Evolutionary conservation across 2,113 vertebrate genomes (phyloP), one percentile per base, ranked within the genome.

Genomic region (Aleadryas rufinucha): DNA sequence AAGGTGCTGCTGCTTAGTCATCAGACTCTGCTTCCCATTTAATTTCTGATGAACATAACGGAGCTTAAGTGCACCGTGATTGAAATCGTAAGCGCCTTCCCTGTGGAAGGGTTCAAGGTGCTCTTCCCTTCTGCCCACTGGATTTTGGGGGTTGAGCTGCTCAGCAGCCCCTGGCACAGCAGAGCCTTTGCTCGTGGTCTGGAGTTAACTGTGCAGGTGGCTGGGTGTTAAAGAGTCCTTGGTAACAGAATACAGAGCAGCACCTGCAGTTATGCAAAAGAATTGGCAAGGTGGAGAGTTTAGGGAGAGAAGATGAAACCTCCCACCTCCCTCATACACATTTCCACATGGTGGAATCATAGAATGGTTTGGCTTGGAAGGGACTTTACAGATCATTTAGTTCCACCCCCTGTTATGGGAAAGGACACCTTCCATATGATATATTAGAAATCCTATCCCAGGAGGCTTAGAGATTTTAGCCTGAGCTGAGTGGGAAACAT

Each of bases 21-120:
- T 78, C 79, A 94, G 33, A 47, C 53, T 96, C 72, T 79, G 50
- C 60, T 87, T 94, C 72, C 68, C 56, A 6, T 72, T 88, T 94
- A 53, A 63, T 64, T 66, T 37, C 44, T 37, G 94, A 75, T 74
- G 69, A 80, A 35, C 35, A 4, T 42, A 42, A 64, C 3, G 0
- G 44, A 81, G 26, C 11, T 74, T 6, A 26, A 42, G 30, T 22
- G 61, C 14, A 0, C 0, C 0, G 39, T 47, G 83, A 74, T 31
- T 61, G 70, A 72, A 94, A 33, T 49, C 13, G 0, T 11, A 41
- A 80, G 37, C 19, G 33, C 16, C 30, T 66, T 71, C 44, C 57
- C 31, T 0, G 2, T 10, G 82, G 31, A 39, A 54, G n/a, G 35
- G 15, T 71, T 82, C 85, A 45, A 85, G 79, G 44, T 35, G 39